Percentiles rank a stretch among this genome's conserved stretches.
Evolutionary conservation across 1,140 invertebrate species (phyloP).

Genomic region (Drosophila gunungcola): DNA sequence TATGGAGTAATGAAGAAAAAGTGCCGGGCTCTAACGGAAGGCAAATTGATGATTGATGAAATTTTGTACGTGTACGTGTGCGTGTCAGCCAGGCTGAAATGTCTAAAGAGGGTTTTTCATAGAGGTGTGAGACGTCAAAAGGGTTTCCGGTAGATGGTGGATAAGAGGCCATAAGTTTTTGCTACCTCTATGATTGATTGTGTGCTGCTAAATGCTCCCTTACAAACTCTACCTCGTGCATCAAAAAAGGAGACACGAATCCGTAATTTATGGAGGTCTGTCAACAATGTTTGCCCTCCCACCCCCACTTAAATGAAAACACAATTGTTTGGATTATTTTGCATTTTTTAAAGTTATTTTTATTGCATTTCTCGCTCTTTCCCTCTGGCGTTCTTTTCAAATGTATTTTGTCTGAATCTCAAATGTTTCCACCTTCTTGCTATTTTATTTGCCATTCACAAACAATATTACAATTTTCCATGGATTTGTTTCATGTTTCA

Average conservation of each 20-base stretch:
- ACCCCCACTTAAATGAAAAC: constrained; percentile 23
- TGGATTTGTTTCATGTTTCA: constrained; percentile 46
- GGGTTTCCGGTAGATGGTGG: constrained; percentile 35
- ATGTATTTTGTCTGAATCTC: constrained; percentile 68
- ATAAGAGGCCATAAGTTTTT: constrained; percentile 15
- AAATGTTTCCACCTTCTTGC: constrained; percentile 64
- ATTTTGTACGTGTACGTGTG: constrained; percentile 9
- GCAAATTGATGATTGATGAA: constrained; percentile 68
- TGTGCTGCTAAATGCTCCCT: constrained; percentile 9
- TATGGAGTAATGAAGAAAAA: constrained; percentile 58
- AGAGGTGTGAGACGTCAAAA: constrained; percentile 51
- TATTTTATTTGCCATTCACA: constrained; percentile 72
- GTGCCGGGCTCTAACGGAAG: constrained; percentile 26
- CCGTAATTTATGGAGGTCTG: constrained; percentile 4
- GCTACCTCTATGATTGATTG: constrained; percentile 30
- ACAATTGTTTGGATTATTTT: constrained; percentile 50
- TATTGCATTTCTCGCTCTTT: constrained; percentile 71
- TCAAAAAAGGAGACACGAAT: not conserved
- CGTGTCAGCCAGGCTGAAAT: constrained; percentile 7
- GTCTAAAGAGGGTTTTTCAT: constrained; percentile 7
- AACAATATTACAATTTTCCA: constrained; percentile 76
- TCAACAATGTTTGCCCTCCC: not conserved
- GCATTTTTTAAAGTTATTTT: constrained; percentile 82
- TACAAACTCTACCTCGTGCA: not conserved
- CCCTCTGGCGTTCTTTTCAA: constrained; percentile 37